These are phyloP conservation scores for Thysanoteuthis rhombus DNA, from an alignment of 2,888 invertebrate genomes.

Conservation along the genomic window DNA sequence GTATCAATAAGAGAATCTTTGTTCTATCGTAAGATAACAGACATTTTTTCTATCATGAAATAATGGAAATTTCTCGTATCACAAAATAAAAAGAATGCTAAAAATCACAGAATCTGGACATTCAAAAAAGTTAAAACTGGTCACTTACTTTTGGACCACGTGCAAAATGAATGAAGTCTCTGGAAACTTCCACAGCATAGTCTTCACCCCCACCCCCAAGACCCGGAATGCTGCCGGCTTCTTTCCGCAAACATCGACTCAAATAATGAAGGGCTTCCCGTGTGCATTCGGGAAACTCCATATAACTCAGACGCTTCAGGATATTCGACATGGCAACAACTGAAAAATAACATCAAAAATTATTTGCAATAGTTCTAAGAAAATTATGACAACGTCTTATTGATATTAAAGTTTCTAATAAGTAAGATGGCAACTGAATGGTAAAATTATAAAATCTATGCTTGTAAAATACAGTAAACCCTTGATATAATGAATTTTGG, in stretches of 20 bases:
- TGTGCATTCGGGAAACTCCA: constrained; percentile 59
- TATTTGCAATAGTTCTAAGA: neutral
- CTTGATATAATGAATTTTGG: too few species aligned
- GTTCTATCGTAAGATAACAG: too few species aligned
- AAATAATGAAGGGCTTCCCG: constrained; percentile 54
- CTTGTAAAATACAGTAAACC: too few species aligned
- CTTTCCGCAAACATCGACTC: constrained; percentile 43
- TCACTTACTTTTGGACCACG: constrained; percentile 35
- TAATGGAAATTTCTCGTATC: too few species aligned
- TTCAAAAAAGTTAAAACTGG: neutral
- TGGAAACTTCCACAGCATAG: constrained; percentile 51
- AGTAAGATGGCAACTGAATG: too few species aligned
- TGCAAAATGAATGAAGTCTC: constrained; percentile 53
- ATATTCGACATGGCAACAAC: constrained; percentile 28
- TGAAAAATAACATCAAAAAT: neutral
- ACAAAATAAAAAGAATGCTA: too few species aligned
- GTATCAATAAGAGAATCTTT: too few species aligned
- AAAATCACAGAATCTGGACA: too few species aligned
- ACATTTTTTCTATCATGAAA: too few species aligned
- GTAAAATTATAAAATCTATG: too few species aligned
- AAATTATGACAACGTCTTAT: too few species aligned
- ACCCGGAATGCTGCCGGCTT: constrained; percentile 50
- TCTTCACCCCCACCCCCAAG: constrained; percentile 48
- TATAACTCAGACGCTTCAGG: constrained; percentile 38
- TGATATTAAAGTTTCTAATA: too few species aligned